These are phyloP conservation scores for Cheilosia grossa DNA, from an alignment of 2,888 invertebrate genomes.

Conservation along the genomic window DNA sequence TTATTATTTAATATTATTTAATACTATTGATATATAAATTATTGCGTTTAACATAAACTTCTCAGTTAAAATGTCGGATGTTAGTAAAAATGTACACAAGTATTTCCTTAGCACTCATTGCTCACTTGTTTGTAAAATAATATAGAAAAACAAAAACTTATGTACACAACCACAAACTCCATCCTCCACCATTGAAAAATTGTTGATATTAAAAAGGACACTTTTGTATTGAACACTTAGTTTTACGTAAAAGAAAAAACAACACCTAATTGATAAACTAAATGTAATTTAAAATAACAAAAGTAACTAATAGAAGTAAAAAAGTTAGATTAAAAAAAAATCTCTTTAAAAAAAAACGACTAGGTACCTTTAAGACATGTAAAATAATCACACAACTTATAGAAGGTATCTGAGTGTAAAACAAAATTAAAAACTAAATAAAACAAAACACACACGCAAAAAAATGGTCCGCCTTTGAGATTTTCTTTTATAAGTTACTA, in stretches of 20 bases:
- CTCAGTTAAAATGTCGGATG: no score
- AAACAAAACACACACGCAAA: constrained; percentile 47
- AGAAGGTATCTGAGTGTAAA: neutral
- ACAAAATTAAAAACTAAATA: neutral
- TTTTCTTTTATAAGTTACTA: neutral
- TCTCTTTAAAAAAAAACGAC: neutral
- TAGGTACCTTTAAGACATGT: neutral
- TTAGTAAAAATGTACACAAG: no score
- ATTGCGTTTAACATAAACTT: no score
- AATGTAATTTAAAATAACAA: neutral
- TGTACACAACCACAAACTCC: constrained; percentile 12
- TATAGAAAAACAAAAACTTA: neutral
- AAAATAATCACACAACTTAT: constrained; percentile 2
- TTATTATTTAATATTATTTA: no score
- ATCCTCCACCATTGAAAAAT: constrained; percentile 33
- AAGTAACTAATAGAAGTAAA: neutral
- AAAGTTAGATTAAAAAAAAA: neutral
- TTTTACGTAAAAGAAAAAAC: neutral
- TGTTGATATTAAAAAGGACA: constrained; percentile 1
- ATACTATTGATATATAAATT: no score
- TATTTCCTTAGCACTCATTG: neutral
- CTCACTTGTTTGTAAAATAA: neutral
- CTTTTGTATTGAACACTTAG: constrained; percentile 2
- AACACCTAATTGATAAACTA: neutral
- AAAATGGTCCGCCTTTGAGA: constrained; percentile 60